Evolutionary conservation across 2,888 invertebrate species (phyloP), one percentile per base, ranked within the genome.

Genomic region (Phrixothrix hirtus): DNA sequence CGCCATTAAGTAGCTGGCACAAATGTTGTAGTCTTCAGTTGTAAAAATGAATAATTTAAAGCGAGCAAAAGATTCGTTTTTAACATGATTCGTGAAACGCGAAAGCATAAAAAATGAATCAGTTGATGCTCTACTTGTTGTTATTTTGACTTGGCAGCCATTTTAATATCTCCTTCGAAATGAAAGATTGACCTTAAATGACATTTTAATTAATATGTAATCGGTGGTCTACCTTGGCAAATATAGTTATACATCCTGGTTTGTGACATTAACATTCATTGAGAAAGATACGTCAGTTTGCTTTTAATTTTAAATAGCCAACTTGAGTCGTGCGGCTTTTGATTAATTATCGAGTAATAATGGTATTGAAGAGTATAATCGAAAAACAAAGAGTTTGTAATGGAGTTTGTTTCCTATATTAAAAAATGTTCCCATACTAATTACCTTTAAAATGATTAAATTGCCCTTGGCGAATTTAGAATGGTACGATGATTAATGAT

Each of bases 211-310:
- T 43, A 21, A 26, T 43, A 43, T 43, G 42, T 43, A 43, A 43
- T 43, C 42, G 32, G 42, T 13, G 16, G 42, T 43, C 42, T 17
- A 34, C 42, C 42, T 43, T 43, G 42, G 42, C 42, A 43, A 43
- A 43, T 43, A 43, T 34, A 32, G 42, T 26, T 43, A 34, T 42
- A 21, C 42, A 43, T 43, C 42, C 42, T 43, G 42, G 42, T 43
- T 43, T 34, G 42, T 34, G 34, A 26, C 42, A 43, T 43, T 43
- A 43, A 43, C 42, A 43, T 43, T 43, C 34, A 43, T 43, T 10
- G 11, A n/a, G n/a, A 29, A 29, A 9, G 11, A 29, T 10, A 21
- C 21, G 3, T 21, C 21, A 7, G 3, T 21, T 21, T 21, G 3
- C 3, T 21, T 21, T 21, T 7, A 7, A 3, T 21, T 21, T 21